Percentiles rank a stretch among this genome's conserved stretches.
Evolutionary conservation across 2,797 vertebrate species (phyloP).

Genomic region (Tapirus indicus): DNA sequence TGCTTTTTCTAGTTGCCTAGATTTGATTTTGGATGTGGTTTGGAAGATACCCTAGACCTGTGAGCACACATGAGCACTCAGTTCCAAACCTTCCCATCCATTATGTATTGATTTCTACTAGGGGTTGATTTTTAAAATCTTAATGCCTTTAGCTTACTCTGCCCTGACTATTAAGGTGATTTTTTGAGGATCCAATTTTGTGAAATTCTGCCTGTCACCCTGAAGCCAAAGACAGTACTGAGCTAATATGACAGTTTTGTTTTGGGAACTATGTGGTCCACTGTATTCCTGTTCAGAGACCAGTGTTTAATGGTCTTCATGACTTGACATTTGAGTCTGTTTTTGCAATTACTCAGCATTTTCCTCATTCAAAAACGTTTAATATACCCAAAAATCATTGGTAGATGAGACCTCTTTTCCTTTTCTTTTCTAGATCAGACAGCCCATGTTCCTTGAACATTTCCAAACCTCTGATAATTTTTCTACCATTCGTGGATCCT

Average conservation of each 20-base stretch:
- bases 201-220: background rate
- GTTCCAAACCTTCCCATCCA: background rate
- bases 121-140: background rate
- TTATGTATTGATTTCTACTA: background rate
- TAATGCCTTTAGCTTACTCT: background rate
- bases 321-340: background rate
- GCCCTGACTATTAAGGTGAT: background rate
- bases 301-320: background rate
- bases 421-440: background rate
- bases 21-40: constrained; percentile 34
- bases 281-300: background rate
- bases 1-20: background rate
- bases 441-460: background rate
- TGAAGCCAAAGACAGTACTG: background rate
- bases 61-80: background rate
- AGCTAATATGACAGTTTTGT: background rate
- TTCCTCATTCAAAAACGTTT: background rate
- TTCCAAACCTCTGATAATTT: background rate
- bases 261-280: background rate
- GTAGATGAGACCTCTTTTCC: background rate
- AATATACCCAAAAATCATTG: background rate
- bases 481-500: background rate
- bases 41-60: background rate
- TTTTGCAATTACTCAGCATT: constrained; percentile 50
- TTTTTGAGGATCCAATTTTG: background rate